A percentile compares a stretch with the other conserved stretches of the same genome.
These are phyloP conservation scores for Pteruthius melanotis DNA, from an alignment of 2,113 vertebrate genomes.

Conservation along the genomic window DNA sequence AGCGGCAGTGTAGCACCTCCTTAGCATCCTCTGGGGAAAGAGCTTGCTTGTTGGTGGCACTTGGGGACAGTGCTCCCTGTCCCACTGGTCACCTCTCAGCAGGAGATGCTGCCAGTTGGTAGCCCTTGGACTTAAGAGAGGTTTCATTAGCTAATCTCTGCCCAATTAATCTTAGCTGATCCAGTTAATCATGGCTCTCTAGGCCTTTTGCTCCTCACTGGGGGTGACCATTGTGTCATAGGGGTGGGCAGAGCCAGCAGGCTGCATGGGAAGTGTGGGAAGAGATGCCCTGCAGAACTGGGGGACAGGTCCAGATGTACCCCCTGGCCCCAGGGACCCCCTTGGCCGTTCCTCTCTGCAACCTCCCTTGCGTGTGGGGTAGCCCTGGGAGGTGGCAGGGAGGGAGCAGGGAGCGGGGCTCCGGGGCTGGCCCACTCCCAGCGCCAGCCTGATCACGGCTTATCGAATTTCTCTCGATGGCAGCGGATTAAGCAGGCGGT, in stretches of 20 bases:
- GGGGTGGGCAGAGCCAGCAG: background rate
- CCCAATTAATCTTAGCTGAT: slow-evolving; percentile 36
- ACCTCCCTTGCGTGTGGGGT: background rate
- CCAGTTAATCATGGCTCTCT: slow-evolving; percentile 1
- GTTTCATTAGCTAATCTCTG: slow-evolving; percentile 12
- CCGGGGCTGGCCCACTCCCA: rapidly evolving
- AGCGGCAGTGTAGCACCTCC: rapidly evolving
- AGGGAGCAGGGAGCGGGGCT: background rate
- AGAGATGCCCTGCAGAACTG: background rate
- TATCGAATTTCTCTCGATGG: slow-evolving; percentile 53
- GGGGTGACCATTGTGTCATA: background rate
- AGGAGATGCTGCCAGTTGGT: background rate
- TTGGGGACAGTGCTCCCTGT: background rate
- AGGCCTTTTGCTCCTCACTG: background rate
- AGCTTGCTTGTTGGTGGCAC: background rate
- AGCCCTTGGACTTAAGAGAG: background rate
- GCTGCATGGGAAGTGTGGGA: rapidly evolving
- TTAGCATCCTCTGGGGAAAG: background rate
- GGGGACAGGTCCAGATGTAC: background rate
- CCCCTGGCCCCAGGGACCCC: rapidly evolving
- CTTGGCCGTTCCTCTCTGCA: background rate
- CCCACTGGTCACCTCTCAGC: background rate
- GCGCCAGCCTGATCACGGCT: background rate
- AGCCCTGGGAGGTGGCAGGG: background rate
- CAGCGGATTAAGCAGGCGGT: background rate